Evolutionary conservation across 2,113 vertebrate species (phyloP), one percentile per base, ranked within the genome.

Genomic region (Chrysochloris asiatica): DNA sequence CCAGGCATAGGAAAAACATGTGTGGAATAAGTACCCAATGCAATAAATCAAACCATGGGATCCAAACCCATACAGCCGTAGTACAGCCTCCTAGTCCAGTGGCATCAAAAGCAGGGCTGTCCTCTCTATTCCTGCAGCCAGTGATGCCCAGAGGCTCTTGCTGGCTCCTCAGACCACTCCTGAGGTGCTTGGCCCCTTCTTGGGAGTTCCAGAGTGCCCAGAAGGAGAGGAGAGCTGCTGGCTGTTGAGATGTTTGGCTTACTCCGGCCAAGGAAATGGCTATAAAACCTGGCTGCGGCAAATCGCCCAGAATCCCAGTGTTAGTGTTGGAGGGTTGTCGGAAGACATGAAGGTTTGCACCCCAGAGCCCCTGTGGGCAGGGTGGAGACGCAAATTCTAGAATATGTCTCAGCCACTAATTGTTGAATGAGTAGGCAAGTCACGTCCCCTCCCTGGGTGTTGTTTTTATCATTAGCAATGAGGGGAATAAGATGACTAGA

Each of bases 1-100:
- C 96, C 41, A 86, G 95, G 89, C 73, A 8, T 3, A 85, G 95
- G 94, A 93, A 95, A 93, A 96, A 95, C 97, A 95, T 0, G 1
- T 83, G 7, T 22, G 89, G 56, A 93, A 50, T 63, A 79, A 88
- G 45, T 38, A 52, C 47, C 89, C 91, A 65, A 9, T 22, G 47
- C 65, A 61, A 48, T 87, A 82, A 79, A 90, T 89, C 95, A 81
- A 95, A 90, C 88, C 72, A 63, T 88, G 90, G 87, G 77, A 89
- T 45, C 67, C 36, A 33, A 79, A 90, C 83, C 78, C 71, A 63
- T 75, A 92, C 91, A 96, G 93, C 92, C 69, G 8, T 83, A 83
- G 65, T 0, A 4, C 96, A 87, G 80, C 91, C 43, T 69, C 24
- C 38, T 11, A 17, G 4, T 83, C n/a, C 67, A 52, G 6, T 3